Conservation (phyloP, 2,888 invertebrate species). For the Brachylomia viminalis region DNA sequence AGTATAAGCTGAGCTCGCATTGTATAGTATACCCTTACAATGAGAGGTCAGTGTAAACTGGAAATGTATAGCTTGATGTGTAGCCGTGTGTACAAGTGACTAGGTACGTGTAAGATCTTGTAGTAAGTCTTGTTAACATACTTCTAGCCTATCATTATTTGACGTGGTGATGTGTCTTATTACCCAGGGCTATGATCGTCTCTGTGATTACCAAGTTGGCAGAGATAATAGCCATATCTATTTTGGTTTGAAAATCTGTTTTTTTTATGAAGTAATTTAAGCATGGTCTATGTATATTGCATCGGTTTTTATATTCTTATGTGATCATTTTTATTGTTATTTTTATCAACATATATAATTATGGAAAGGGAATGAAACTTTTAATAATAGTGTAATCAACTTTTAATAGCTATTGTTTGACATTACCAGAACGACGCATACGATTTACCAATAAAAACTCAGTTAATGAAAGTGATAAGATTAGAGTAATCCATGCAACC, state of each 20-base stretch:
- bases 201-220: not conserved
- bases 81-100: too few relatives aligned
- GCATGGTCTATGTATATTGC: not conserved
- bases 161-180: not conserved
- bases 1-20: too few relatives aligned
- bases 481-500: not conserved
- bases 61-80: too few relatives aligned
- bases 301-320: not conserved
- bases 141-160: slow-evolving; percentile 9
- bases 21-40: too few relatives aligned
- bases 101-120: not conserved
- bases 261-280: not conserved
- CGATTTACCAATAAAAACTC: slow-evolving; percentile 21
- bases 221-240: not conserved
- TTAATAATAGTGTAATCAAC: slow-evolving; percentile 13
- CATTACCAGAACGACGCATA: slow-evolving; percentile 11
- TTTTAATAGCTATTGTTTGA: not conserved
- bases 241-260: not conserved
- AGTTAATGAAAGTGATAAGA: slow-evolving; percentile 36
- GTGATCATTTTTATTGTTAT: not conserved
- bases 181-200: slow-evolving; percentile 1
- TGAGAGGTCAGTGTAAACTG: too few relatives aligned
- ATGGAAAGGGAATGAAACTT: not conserved
- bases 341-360: not conserved
- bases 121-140: not conserved